Conservation (phyloP, 2,888 invertebrate species). For the Cataglyphis rosenhaueri region DNA sequence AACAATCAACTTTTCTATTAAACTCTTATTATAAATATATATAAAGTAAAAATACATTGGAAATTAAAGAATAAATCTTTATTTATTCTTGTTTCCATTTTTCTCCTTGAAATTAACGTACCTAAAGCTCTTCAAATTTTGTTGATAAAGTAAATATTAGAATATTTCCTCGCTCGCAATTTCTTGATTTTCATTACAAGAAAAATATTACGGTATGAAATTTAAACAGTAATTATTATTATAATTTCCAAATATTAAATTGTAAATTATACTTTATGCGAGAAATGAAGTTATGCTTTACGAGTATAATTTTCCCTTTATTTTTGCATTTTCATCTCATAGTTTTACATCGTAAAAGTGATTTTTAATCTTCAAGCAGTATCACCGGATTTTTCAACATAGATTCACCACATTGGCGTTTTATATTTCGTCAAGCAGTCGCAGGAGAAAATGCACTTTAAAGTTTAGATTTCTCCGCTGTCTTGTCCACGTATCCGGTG, state of each 20-base stretch:
- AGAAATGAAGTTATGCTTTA: neutral
- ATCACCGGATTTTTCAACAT: slow-evolving; percentile 8
- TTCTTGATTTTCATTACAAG: neutral
- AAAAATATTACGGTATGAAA: neutral
- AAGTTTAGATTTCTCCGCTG: slow-evolving; percentile 41
- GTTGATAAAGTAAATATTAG: slow-evolving; percentile 33
- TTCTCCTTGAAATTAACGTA: slow-evolving; percentile 15
- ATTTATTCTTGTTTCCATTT: slow-evolving; percentile 16
- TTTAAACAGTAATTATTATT: neutral
- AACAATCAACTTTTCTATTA: slow-evolving; percentile 46
- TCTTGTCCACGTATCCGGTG: neutral
- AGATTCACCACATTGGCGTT: slow-evolving; percentile 14
- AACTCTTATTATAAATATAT: neutral
- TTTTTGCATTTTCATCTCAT: slow-evolving; percentile 28
- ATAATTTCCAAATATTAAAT: neutral
- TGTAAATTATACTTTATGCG: neutral
- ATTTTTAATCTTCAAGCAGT: slow-evolving; percentile 63
- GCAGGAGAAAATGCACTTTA: slow-evolving; percentile 36
- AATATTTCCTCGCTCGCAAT: neutral
- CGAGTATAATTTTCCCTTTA: slow-evolving; percentile 10
- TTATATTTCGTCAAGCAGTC: slow-evolving; percentile 19
- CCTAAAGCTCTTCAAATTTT: neutral
- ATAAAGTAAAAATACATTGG: slow-evolving; percentile 3
- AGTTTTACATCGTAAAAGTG: slow-evolving; percentile 57
- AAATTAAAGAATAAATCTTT: slow-evolving; percentile 41